Conservation (phyloP, 2,888 invertebrate genomes). For the Nebria brevicollis region DNA sequence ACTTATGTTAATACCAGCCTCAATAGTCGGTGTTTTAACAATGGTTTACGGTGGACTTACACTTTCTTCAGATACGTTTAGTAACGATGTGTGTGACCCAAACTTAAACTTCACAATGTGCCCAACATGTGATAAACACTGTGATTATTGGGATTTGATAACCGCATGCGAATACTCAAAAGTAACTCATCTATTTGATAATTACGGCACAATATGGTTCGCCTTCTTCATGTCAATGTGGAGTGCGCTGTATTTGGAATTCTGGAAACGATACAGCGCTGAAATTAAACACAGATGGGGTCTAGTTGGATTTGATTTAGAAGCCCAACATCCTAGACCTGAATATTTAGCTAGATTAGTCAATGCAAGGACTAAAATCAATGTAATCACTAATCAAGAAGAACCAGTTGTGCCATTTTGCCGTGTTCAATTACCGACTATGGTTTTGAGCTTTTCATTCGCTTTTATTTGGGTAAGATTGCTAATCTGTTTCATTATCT, state of each 20-base stretch:
- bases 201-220: conserved; percentile 80
- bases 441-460: conserved; percentile 75
- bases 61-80: conserved; percentile 62
- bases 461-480: conserved; percentile 66
- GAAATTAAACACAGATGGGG: conserved; percentile 86
- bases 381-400: conserved; percentile 67
- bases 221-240: conserved; percentile 86
- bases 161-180: conserved; percentile 80
- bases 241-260: conserved; percentile 81
- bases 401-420: conserved; percentile 83
- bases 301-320: conserved; percentile 76
- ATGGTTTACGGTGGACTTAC: conserved; percentile 70
- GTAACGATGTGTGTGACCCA: conserved; percentile 70
- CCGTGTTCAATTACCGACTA: conserved; percentile 78
- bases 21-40: conserved; percentile 74
- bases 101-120: conserved; percentile 76
- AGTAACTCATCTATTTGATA: conserved; percentile 83
- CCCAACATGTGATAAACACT: conserved; percentile 80
- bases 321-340: conserved; percentile 80
- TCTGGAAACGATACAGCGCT: conserved; percentile 85
- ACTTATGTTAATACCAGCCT: conserved; percentile 80
- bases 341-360: conserved; percentile 68
- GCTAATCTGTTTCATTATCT: background rate
- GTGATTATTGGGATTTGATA: conserved; percentile 78
- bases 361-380: conserved; percentile 65